Conservation (phyloP, 35 echinoderm and acorn worm species). For the Lytechinus pictus region DNA sequence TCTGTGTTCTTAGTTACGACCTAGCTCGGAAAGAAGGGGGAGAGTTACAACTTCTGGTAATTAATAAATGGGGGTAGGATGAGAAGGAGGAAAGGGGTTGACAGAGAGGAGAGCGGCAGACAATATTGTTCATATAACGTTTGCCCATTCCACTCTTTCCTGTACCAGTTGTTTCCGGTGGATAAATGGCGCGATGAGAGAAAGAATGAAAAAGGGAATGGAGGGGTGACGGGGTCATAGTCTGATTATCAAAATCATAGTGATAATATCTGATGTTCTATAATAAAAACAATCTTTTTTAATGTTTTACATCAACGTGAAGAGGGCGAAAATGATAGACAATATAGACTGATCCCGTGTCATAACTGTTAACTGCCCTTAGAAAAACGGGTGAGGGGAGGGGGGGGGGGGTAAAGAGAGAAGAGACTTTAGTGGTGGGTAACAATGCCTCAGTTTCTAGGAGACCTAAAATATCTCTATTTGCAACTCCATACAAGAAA, state of each 20-base stretch:
- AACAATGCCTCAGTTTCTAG: too few species aligned
- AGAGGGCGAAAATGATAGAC: too few species aligned
- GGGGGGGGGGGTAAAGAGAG: too few species aligned
- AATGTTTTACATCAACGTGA: too few species aligned
- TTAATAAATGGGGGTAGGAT: background rate
- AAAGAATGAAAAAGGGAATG: background rate
- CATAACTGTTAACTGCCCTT: too few species aligned
- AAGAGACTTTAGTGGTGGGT: too few species aligned
- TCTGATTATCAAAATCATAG: background rate
- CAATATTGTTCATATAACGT: conserved; percentile 12
- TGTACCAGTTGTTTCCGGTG: background rate
- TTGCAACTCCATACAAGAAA: too few species aligned
- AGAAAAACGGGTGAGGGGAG: too few species aligned
- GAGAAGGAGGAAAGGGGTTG: background rate
- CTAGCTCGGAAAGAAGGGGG: background rate
- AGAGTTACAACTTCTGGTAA: conserved; percentile 29
- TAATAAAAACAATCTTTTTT: background rate
- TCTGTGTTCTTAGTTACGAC: background rate
- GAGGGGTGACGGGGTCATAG: background rate
- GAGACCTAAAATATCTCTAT: too few species aligned
- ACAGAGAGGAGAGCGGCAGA: background rate
- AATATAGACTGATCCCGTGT: too few species aligned
- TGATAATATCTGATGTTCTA: background rate
- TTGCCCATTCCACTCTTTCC: conserved; percentile 24
- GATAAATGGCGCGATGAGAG: conserved; percentile 9